These are phyloP conservation scores for Climacteris rufus DNA, from an alignment of 2,113 vertebrate species.

Conservation along the genomic window DNA sequence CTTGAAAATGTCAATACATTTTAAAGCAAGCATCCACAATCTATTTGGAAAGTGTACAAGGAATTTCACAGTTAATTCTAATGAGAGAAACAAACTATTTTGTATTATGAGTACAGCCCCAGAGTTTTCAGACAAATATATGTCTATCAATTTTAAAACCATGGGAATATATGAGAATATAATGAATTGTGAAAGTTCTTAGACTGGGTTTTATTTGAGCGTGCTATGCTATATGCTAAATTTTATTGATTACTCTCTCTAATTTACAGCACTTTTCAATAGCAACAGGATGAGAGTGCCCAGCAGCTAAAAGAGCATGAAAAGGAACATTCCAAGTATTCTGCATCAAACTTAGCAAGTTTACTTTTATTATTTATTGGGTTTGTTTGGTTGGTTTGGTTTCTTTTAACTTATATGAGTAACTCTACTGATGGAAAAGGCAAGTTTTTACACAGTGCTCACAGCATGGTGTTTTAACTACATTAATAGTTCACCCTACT, in stretches of 20 bases:
- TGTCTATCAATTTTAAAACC: background rate
- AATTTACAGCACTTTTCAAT: background rate
- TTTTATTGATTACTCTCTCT: background rate
- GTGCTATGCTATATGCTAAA: background rate
- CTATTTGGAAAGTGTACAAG: background rate
- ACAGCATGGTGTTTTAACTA: background rate
- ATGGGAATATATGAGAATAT: background rate
- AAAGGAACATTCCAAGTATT: background rate
- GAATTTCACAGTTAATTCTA: background rate
- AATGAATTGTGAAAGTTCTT: background rate
- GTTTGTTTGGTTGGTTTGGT: background rate
- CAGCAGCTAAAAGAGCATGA: background rate
- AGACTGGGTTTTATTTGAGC: background rate
- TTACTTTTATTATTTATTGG: background rate
- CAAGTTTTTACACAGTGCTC: background rate
- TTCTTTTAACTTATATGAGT: background rate
- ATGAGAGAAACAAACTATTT: background rate
- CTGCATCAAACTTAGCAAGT: background rate
- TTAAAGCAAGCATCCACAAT: background rate
- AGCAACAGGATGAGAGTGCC: background rate
- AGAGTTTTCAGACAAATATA: background rate
- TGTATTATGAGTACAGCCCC: background rate
- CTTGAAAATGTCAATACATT: background rate
- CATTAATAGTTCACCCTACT: background rate
- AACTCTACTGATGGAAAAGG: background rate